These are phyloP conservation scores for Lepas anatifera DNA, from an alignment of 2,888 invertebrate species.

Conservation along the genomic window DNA sequence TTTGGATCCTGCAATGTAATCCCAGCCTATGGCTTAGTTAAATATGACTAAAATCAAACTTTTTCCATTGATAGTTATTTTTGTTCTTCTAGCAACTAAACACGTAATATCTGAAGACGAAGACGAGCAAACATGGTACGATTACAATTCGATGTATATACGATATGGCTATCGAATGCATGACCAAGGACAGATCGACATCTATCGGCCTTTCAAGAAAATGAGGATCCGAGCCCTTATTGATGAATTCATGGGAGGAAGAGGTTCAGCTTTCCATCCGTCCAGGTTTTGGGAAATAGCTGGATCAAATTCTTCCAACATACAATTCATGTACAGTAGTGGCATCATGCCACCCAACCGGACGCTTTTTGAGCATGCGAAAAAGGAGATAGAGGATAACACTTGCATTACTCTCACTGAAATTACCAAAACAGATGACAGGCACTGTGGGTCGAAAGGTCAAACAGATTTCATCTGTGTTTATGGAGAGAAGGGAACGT, in stretches of 20 bases:
- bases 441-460: background rate
- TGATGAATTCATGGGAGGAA: background rate
- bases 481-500: background rate
- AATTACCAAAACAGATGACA: background rate
- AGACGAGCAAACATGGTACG: background rate
- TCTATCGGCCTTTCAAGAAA: background rate
- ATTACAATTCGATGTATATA: background rate
- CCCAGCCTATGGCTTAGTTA: no score
- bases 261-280: background rate
- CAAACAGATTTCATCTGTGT: background rate
- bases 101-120: no score
- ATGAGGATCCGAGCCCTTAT: background rate
- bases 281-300: background rate
- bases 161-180: background rate
- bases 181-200: background rate
- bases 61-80: no score
- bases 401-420: background rate
- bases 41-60: no score
- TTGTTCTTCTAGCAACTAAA: no score
- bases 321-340: background rate
- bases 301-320: background rate
- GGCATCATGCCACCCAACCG: background rate
- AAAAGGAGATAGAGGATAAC: background rate
- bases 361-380: background rate
- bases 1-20: no score